These are phyloP conservation scores for Pseudolycoriella hygida DNA, from an alignment of 2,888 invertebrate species.

Conservation along the genomic window DNA sequence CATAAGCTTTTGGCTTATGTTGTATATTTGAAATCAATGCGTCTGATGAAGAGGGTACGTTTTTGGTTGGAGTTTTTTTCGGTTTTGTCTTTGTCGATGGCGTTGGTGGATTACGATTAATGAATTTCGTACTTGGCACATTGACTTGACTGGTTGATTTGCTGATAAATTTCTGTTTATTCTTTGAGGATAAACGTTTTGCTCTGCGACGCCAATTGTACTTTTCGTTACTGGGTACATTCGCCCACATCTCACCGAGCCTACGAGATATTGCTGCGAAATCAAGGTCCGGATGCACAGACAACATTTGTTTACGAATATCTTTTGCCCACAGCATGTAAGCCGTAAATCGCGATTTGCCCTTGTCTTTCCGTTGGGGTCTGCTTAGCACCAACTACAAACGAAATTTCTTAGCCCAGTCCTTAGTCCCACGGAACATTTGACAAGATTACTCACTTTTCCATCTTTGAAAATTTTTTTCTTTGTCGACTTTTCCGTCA, in stretches of 20 bases:
- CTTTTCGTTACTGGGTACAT: conserved; percentile 47
- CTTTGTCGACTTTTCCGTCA: conserved; percentile 63
- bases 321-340: conserved; percentile 87
- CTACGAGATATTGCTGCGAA: conserved; percentile 69
- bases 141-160: background rate
- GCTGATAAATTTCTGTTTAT: conserved; percentile 10
- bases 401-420: background rate
- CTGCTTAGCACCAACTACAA: conserved; percentile 42
- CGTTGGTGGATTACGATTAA: background rate
- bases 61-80: background rate
- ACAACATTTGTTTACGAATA: conserved; percentile 52
- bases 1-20: conserved; percentile 18
- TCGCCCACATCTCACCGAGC: conserved; percentile 78
- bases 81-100: conserved; percentile 2
- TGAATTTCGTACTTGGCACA: background rate
- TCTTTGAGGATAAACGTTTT: conserved; percentile 37
- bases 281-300: conserved; percentile 60
- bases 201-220: conserved; percentile 69
- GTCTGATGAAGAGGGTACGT: background rate
- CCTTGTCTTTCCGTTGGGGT: conserved; percentile 62
- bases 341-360: conserved; percentile 65
- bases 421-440: background rate
- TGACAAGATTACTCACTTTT: conserved; percentile 17
- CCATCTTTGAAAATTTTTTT: conserved; percentile 52
- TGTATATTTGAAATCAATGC: conserved; percentile 13